phyloP scores from a whole-genome alignment of 1,140 invertebrate genomes.

The Zaprionus kolodkinae region DNA sequence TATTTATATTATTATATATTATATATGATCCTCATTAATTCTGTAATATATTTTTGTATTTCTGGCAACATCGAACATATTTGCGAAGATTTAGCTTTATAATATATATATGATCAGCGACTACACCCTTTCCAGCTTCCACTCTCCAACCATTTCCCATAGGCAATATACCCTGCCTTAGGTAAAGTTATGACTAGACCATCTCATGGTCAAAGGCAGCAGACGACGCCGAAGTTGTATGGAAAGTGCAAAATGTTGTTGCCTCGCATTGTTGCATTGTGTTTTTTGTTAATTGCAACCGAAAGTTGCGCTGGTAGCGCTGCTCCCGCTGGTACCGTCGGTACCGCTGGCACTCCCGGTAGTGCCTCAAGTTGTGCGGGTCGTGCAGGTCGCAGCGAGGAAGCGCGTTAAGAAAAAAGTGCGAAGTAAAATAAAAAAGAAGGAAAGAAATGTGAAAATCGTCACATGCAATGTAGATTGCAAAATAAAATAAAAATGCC shows the following conservation, averaged over 20 bases:
- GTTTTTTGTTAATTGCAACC: conserved; percentile 60
- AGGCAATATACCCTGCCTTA: background rate
- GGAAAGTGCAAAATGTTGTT: conserved; percentile 65
- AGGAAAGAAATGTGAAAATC: conserved; percentile 40
- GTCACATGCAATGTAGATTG: conserved; percentile 48
- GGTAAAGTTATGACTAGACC: conserved; percentile 9
- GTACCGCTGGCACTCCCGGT: background rate
- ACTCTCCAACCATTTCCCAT: background rate
- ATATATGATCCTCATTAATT: no score
- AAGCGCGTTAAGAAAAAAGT: conserved; percentile 18
- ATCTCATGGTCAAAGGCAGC: conserved; percentile 48
- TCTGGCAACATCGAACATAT: no score
- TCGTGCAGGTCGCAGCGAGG: conserved; percentile 36
- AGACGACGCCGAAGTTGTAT: conserved; percentile 1
- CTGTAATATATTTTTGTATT: no score
- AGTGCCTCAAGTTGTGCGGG: background rate
- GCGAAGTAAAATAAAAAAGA: conserved; percentile 7
- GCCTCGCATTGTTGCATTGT: conserved; percentile 47
- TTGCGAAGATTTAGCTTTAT: background rate
- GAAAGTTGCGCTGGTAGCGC: conserved; percentile 29
- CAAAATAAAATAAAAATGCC: conserved; percentile 24
- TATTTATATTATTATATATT: no score
- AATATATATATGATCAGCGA: background rate
- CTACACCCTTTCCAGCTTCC: background rate
- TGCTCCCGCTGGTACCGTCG: background rate